phyloP scores from a whole-genome alignment of 2,888 invertebrate species.

The Meganola albula region DNA sequence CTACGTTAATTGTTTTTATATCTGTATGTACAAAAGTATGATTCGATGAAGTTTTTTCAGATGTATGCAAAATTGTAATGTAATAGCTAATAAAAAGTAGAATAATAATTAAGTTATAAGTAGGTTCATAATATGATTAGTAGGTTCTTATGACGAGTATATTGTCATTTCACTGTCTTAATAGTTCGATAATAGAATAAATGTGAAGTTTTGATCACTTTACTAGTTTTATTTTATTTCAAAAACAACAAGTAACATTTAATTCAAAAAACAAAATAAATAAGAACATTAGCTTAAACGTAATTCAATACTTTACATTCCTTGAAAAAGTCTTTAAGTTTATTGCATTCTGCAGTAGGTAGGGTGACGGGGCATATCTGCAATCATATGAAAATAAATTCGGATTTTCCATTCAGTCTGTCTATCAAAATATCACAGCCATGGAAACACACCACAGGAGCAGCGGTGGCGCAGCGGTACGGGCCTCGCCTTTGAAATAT shows the following conservation, averaged over 20 bases:
- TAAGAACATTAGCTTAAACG: too few species aligned
- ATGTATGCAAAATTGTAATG: constrained; percentile 44
- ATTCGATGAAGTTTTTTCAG: constrained; percentile 40
- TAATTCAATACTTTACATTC: constrained; percentile 48
- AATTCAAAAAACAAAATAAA: too few species aligned
- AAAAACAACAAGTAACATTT: too few species aligned
- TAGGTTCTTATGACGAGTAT: constrained; percentile 34
- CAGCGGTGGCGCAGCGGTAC: too few species aligned
- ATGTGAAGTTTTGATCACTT: constrained; percentile 36
- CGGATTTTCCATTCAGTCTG: constrained; percentile 30
- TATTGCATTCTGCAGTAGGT: constrained; percentile 33
- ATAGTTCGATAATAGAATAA: constrained; percentile 49
- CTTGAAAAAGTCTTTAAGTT: constrained; percentile 41
- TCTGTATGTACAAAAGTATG: constrained; percentile 49
- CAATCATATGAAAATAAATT: constrained; percentile 21
- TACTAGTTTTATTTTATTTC: constrained; percentile 7
- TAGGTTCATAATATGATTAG: too few species aligned
- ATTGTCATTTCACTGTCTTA: constrained; percentile 43
- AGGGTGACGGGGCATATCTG: constrained; percentile 52
- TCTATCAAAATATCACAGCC: constrained; percentile 39
- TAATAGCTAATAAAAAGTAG: constrained; percentile 27
- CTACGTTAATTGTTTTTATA: constrained; percentile 42
- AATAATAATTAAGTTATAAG: constrained; percentile 30
- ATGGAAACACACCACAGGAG: too few species aligned
- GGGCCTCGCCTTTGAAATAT: too few species aligned